Conservation (phyloP, 2,113 vertebrate species). For the Ancistrus triradiatus region DNA sequence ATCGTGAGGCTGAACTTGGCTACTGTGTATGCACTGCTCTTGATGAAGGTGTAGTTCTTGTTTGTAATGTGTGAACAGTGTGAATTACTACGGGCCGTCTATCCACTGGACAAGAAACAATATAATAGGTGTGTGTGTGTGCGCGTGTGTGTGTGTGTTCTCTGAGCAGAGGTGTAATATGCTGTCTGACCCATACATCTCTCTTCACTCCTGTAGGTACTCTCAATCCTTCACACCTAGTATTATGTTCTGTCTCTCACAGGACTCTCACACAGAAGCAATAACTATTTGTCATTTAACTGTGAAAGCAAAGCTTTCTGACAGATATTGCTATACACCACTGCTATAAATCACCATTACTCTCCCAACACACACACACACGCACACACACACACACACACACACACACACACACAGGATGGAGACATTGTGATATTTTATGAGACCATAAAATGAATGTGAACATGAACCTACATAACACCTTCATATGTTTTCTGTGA, state of each 20-base stretch:
- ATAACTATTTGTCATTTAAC: conserved; percentile 20
- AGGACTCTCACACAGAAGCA: conserved; percentile 11
- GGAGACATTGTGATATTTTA: too few species aligned
- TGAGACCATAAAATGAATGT: too few species aligned
- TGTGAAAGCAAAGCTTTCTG: conserved; percentile 18
- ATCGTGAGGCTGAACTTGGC: background rate
- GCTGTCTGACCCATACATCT: conserved; percentile 32
- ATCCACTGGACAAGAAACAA: conserved; percentile 9
- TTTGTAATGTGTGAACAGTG: conserved; percentile 41
- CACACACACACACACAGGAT: too few species aligned
- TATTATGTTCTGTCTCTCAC: conserved; percentile 6
- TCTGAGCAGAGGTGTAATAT: conserved; percentile 31
- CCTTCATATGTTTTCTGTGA: too few species aligned
- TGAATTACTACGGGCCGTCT: conserved; percentile 60
- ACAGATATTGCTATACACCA: conserved; percentile 34
- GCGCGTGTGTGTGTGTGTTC: conserved; percentile 8
- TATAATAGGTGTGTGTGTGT: background rate
- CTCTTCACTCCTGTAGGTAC: conserved; percentile 27
- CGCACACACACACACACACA: conserved; percentile 12
- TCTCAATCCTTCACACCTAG: conserved; percentile 3
- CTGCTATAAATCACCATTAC: conserved; percentile 46
- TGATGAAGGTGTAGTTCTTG: conserved; percentile 18
- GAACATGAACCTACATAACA: too few species aligned
- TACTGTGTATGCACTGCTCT: background rate
- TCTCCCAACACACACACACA: background rate